Conservation (phyloP, 2,888 invertebrate species). For the Phengaris arion region DNA sequence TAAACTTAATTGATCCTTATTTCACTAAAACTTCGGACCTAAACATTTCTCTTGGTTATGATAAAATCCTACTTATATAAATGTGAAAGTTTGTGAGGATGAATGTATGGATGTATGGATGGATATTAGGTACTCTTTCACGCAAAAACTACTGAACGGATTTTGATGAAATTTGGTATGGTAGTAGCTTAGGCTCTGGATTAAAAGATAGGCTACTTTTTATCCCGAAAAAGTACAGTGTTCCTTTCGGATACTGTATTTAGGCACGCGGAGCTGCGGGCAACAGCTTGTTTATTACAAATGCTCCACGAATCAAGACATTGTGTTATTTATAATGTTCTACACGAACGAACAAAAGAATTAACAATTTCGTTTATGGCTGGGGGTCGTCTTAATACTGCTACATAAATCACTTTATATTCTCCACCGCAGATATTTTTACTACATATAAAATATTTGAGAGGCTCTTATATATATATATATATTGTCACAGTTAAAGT, state of each 20-base stretch:
- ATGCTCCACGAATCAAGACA: neutral
- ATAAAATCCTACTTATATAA: too few relatives aligned
- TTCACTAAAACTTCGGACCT: neutral
- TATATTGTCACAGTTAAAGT: too few relatives aligned
- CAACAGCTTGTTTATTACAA: neutral
- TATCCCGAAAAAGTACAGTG: neutral
- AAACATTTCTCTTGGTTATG: neutral
- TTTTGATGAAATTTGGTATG: neutral
- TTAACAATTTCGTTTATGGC: constrained; percentile 8
- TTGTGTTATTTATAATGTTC: neutral
- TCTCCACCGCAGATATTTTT: constrained; percentile 7
- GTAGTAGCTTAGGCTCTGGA: too few relatives aligned
- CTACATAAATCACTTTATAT: constrained; percentile 9
- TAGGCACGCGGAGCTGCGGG: neutral
- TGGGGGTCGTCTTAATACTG: constrained; percentile 3
- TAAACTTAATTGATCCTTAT: neutral
- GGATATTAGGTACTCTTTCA: too few relatives aligned
- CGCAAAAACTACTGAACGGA: too few relatives aligned
- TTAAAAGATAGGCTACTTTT: neutral
- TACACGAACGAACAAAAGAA: constrained; percentile 5
- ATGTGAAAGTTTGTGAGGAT: too few relatives aligned
- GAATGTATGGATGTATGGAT: too few relatives aligned
- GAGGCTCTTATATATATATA: neutral
- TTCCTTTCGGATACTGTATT: neutral
- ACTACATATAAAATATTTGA: neutral